Base-by-base conservation (phyloP, 1,140 invertebrate species). In the Potamilus streckersoni region DNA sequence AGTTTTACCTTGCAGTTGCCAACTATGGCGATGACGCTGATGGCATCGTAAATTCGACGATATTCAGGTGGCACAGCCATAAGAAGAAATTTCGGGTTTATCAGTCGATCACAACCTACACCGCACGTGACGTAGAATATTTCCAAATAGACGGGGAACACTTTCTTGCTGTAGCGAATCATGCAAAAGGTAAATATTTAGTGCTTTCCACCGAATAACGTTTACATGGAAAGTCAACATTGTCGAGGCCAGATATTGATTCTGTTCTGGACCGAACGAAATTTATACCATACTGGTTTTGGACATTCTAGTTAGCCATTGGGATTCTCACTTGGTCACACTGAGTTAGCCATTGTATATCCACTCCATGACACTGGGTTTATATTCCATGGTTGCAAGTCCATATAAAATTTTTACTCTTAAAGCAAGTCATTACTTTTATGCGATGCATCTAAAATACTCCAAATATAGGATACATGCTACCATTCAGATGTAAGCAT, bases 121-220 rank as follows among this genome's bases (percentile, higher is more conserved):
- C 84, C 17, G 87, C 88, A 20, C 80, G 87, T 62, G 88, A 89
- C 76, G 79, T 89, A 68, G 88, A 89, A 72, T 80, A 84, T 70
- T 89, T 89, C 71, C 58, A 65, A 27, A 88, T 88, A n/a, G 80
- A 83, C 2, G 83, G 81, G 13, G 71, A 84, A 38, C 82, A 88
- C 73, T 89, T 82, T 74, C 78, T 89, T 1, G 88, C 86, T 19
- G 83, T 89, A 0, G 87, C 87, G 12, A 89, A 89, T 75, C 85
- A 89, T 69, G 86, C 82, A 11, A 77, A 84, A 84, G 86, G 85
- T 88, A 78, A 20, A 63, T 49, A 49, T 11, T 8, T 49, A 11
- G 11, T 49, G 38, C 38, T 4, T 49, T 49, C 38, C 38, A 49
- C 38, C 38, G 6, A 49, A 49, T 49, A 49, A 49, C 38, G 38